Percentiles rank a stretch among this genome's conserved stretches.
Evolutionary conservation across 2,797 vertebrate genomes (phyloP).

Genomic region (Trichosurus vulpecula): DNA sequence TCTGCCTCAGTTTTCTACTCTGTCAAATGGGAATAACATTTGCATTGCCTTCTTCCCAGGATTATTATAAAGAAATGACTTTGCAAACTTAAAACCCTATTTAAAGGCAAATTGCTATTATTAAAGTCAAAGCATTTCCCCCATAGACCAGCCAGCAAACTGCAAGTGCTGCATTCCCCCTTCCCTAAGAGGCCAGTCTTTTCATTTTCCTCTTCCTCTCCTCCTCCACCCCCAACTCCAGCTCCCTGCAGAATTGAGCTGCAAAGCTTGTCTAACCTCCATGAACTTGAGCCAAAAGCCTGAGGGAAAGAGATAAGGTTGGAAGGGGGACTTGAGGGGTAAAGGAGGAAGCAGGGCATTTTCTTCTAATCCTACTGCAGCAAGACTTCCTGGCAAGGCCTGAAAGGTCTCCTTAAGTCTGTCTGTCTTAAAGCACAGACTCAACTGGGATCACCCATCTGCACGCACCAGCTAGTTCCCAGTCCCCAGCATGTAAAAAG

Average conservation of each 20-base stretch:
- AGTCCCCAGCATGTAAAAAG: not conserved
- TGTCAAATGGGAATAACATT: not conserved
- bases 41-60: not conserved
- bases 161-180: not conserved
- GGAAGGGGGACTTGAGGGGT: not conserved
- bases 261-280: conserved; percentile 39
- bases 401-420: conserved; percentile 19
- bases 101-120: not conserved
- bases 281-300: conserved; percentile 36
- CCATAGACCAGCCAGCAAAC: not conserved
- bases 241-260: conserved; percentile 6
- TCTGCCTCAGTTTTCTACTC: not conserved
- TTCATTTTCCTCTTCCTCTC: conserved; percentile 2
- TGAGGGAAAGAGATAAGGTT: conserved; percentile 65
- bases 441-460: not conserved
- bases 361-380: conserved; percentile 49
- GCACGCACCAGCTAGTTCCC: not conserved
- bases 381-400: not conserved
- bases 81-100: not conserved
- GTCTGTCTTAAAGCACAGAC: not conserved
- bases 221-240: not conserved
- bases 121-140: not conserved
- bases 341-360: not conserved
- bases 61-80: not conserved
- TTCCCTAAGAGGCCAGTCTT: conserved; percentile 23